Base-by-base conservation (phyloP, 2,888 invertebrate species). In the Dichetophora obliterata region DNA sequence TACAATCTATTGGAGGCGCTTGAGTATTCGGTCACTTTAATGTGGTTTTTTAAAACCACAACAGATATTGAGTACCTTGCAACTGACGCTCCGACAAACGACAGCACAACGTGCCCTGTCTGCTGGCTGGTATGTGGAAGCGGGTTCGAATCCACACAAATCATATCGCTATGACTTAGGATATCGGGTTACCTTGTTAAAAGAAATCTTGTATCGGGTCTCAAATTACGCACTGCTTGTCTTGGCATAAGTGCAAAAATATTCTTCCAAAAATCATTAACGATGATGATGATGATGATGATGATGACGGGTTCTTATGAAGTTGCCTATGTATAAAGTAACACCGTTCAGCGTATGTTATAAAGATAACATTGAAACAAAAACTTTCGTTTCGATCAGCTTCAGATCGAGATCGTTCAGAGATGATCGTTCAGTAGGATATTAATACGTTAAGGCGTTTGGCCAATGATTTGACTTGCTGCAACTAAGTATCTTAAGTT, bases 61-160 rank as follows among this genome's bases (percentile, higher is more conserved):
- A 83, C 77, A 79, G 82, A 85, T 85, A 85, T 85, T 80, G 85
- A 86, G 84, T 85, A 84, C 83, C 82, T 81, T 85, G 83, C 83
- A 83, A 75, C 19, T 70, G 68, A 80, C 84, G 81, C 81, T 79
- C n/a, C 57, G 24, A 71, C 68, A 50, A 68, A 50, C 68, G 66
- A 66, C 22, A n/a, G 37, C 59, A 59, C 43, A 37, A 19, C 43
- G 37, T 43, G 50, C 50, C 68, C n/a, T 68, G 50, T 11, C 43
- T 43, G 43, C 43, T 43, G 43, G 50, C 68, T 68, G 68, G 50
- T 68, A 48, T 50, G 68, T 68, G 68, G 50, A 68, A 68, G 50
- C 27, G 50, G 19, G 50, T 43, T 14, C 11, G 43, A 11, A 43
- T 43, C 43, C 43, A 43, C 43, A 43, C 11, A 11, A 43, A 68